Evolutionary conservation across 1,140 invertebrate genomes (phyloP).

Genomic region (Atta texana): DNA sequence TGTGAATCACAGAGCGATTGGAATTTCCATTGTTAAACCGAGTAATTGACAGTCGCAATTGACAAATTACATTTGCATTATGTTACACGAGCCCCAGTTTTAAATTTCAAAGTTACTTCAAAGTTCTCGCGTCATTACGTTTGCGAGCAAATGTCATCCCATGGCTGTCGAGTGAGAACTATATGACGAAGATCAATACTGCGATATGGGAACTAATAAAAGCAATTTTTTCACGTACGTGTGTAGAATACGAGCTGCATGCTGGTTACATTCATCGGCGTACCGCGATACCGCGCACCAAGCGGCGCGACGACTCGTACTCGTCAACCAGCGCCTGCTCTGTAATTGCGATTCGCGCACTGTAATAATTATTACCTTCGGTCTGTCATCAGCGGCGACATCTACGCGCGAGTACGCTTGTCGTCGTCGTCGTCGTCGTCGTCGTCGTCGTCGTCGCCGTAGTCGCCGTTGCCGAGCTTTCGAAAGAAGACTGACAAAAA

Average conservation of each 20-base stretch:
- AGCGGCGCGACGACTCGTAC: conserved; percentile 43
- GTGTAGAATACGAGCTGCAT: conserved; percentile 1
- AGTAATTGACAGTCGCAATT: not conserved
- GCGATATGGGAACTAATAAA: conserved; percentile 7
- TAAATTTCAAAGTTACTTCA: conserved; percentile 5
- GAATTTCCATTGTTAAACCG: not conserved
- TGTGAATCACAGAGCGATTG: conserved; percentile 1
- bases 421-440: not conserved
- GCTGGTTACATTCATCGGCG: conserved; percentile 15
- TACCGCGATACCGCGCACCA: conserved; percentile 35
- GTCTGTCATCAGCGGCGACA: conserved; percentile 85
- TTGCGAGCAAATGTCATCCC: not conserved
- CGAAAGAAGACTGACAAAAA: conserved; percentile 67
- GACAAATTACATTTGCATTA: not conserved
- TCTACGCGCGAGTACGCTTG: conserved; percentile 73
- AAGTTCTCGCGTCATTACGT: too few species aligned
- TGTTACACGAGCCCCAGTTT: not conserved
- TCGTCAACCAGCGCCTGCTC: conserved; percentile 78
- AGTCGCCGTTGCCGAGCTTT: conserved; percentile 38
- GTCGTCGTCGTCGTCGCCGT: conserved; percentile 12
- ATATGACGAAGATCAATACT: conserved; percentile 67
- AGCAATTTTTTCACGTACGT: conserved; percentile 30
- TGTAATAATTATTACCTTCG: conserved; percentile 85
- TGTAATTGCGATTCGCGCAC: conserved; percentile 86
- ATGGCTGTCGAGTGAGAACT: not conserved